These are phyloP conservation scores for Drosophila recens DNA, from an alignment of 2,888 invertebrate species.

Conservation along the genomic window DNA sequence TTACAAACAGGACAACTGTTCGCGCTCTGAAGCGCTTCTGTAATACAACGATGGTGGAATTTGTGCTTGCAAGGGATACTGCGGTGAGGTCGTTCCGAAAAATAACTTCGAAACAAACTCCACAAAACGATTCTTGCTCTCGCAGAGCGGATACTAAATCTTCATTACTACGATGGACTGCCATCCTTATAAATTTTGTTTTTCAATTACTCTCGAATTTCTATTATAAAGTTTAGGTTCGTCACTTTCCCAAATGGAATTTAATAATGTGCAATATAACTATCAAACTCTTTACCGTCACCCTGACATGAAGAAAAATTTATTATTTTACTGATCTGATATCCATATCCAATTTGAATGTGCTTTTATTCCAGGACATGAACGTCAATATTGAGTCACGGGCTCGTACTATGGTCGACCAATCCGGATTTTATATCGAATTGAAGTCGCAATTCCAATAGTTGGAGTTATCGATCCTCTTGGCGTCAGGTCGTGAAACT, in stretches of 20 bases:
- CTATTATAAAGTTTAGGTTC: background rate
- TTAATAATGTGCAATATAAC: background rate
- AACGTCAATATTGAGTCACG: background rate
- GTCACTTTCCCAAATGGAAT: conserved; percentile 1
- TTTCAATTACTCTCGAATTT: background rate
- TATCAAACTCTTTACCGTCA: background rate
- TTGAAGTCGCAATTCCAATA: background rate
- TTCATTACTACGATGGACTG: background rate
- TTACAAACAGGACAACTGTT: too few relatives aligned
- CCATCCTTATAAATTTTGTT: background rate
- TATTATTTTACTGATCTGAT: background rate
- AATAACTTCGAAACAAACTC: background rate
- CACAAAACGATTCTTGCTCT: background rate
- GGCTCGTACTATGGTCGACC: background rate
- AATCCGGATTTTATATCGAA: background rate
- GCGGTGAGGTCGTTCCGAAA: background rate
- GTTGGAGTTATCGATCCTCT: background rate
- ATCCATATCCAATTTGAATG: background rate
- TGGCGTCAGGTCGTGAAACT: background rate
- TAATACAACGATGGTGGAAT: background rate
- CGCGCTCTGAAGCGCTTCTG: too few relatives aligned
- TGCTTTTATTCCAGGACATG: background rate
- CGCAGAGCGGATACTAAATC: background rate
- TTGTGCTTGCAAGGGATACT: background rate
- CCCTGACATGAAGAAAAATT: background rate